phyloP scores from a whole-genome alignment of 2,797 vertebrate genomes.

The Lepus oiostolus region DNA sequence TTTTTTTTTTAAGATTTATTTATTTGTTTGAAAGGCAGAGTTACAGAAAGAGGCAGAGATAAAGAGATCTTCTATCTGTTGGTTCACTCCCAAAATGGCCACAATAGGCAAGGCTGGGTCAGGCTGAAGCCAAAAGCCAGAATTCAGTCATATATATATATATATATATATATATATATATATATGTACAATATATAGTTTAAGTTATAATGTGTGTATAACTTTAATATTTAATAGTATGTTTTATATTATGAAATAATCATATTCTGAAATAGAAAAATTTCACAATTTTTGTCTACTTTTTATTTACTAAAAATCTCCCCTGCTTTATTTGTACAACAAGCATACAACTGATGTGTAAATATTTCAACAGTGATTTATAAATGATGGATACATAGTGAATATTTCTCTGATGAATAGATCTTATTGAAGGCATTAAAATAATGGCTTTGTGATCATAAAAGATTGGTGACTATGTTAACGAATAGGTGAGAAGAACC shows the following conservation, averaged over 20 bases:
- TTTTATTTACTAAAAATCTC: neutral
- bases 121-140: too few relatives aligned
- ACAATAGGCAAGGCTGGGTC: too few relatives aligned
- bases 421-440: slow-evolving; percentile 39
- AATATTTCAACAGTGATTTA: neutral
- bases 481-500: neutral
- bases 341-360: neutral
- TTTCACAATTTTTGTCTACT: neutral
- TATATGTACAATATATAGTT: neutral
- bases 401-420: slow-evolving; percentile 39
- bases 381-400: neutral
- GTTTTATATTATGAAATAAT: neutral
- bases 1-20: too few relatives aligned
- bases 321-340: neutral
- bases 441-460: neutral
- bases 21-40: too few relatives aligned
- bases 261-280: neutral
- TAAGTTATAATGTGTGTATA: slow-evolving; percentile 6
- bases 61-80: too few relatives aligned
- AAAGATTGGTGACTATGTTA: slow-evolving; percentile 24
- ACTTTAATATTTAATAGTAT: slow-evolving; percentile 5
- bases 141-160: too few relatives aligned
- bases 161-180: too few relatives aligned
- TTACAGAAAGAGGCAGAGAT: too few relatives aligned
- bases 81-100: too few relatives aligned